Base-by-base conservation (phyloP, 2,113 vertebrate genomes). In the Aphyosemion australe region DNA sequence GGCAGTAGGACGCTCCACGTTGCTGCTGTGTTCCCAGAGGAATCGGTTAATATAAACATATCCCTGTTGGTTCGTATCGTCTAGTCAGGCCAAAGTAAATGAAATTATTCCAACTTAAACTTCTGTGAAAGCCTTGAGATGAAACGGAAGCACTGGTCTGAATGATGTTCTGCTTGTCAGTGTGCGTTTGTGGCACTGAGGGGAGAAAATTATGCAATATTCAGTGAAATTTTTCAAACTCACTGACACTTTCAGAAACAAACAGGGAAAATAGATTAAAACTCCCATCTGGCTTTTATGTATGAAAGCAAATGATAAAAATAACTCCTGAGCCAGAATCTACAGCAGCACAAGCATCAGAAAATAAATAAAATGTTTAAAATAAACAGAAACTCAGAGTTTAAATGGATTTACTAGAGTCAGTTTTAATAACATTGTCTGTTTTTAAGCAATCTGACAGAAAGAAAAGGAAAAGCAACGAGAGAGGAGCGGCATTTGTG, bases 281-380 rank as follows among this genome's bases (percentile, higher is more conserved):
- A 59, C 62, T 71, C 71, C 85, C 61, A 62, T 74, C 55, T 74
- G 69, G 42, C 55, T 80, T 61, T 79, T 80, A 83, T 82, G 76
- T 74, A 75, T 68, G 55, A 63, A 57, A 49, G 39, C 39, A 37
- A 74, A 76, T 69, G 53, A 72, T 50, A 70, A 72, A 72, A 75
- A 65, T 37, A 68, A 52, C 26, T 31, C 53, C 43, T 50, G n/a
- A 19, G 34, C 34, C 34, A 48, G 9, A 9, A 11, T 8, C 21
- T 52, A 20, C 19, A 20, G 18, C n/a, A 46, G 15, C 46, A 47
- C 15, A 47, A n/a, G 52, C 42, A 64, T 46, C 48, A 8, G 39
- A 50, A 42, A 43, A 48, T 47, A 53, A 10, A 8, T 41, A 34
- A 45, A 71, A 18, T 26, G 26, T 26, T 63, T 20, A 75, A 75